phyloP scores from a whole-genome alignment of 2,113 vertebrate genomes.

The Heliornis fulica region DNA sequence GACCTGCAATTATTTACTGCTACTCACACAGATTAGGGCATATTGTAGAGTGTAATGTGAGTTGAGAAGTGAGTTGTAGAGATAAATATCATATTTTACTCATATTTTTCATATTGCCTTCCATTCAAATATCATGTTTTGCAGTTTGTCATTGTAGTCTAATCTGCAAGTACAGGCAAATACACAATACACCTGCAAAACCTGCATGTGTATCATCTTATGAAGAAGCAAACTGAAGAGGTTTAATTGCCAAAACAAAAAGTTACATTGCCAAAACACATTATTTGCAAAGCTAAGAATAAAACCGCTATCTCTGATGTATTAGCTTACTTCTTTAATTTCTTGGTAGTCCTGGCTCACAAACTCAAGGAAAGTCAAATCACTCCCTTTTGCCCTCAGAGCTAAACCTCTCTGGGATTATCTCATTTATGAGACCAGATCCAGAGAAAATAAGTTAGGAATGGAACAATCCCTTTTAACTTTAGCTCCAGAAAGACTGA shows the following conservation, averaged over 20 bases:
- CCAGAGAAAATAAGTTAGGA: conserved; percentile 47
- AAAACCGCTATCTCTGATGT: not conserved
- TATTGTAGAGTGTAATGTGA: too few relatives aligned
- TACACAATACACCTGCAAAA: not conserved
- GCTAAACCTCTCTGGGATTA: conserved; percentile 32
- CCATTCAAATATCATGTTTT: not conserved
- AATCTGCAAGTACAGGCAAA: not conserved
- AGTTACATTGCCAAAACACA: not conserved
- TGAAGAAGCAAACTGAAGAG: not conserved
- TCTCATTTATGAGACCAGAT: conserved; percentile 52
- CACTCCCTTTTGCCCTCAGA: not conserved
- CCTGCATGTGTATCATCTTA: not conserved
- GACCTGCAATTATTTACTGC: not conserved
- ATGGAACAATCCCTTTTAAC: conserved; percentile 4
- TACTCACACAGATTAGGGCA: not conserved
- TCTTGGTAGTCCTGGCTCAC: conserved; percentile 5
- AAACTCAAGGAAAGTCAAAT: not conserved
- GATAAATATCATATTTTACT: not conserved
- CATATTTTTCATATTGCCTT: not conserved
- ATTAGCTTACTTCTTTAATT: conserved; percentile 36
- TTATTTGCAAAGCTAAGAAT: not conserved
- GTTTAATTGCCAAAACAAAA: not conserved
- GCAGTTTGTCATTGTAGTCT: not conserved
- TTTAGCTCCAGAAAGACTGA: not conserved
- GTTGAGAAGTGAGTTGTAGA: not conserved